A percentile compares a stretch with the other conserved stretches of the same genome.
phyloP scores from a whole-genome alignment of 1,140 invertebrate species.

The Drosophila ananassae region DNA sequence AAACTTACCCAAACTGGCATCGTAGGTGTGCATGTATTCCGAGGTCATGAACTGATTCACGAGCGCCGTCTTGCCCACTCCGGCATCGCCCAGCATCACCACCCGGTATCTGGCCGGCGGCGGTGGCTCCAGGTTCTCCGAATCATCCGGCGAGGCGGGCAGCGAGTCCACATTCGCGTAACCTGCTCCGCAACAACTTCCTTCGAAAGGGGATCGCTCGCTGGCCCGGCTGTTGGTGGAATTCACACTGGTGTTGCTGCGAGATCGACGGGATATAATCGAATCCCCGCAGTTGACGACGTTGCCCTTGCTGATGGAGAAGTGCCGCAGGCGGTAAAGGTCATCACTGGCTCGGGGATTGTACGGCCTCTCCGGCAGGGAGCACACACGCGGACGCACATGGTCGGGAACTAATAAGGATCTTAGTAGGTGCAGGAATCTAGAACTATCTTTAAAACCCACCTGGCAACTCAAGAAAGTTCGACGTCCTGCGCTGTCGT shows the following conservation, averaged over 20 bases:
- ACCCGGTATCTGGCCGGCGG: slow-evolving; percentile 87
- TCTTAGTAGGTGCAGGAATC: neutral
- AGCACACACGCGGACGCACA: slow-evolving; percentile 92
- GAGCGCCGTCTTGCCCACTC: slow-evolving; percentile 94
- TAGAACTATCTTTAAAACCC: neutral
- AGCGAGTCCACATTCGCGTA: slow-evolving; percentile 89
- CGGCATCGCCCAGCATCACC: slow-evolving; percentile 92
- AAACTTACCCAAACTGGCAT: slow-evolving; percentile 91
- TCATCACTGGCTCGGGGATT: slow-evolving; percentile 92
- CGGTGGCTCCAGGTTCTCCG: slow-evolving; percentile 84
- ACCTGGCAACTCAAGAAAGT: slow-evolving; percentile 95
- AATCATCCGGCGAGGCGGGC: slow-evolving; percentile 86
- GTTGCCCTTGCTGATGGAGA: slow-evolving; percentile 93
- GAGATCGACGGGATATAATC: slow-evolving; percentile 91
- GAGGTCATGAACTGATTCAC: slow-evolving; percentile 97
- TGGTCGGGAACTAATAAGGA: slow-evolving; percentile 89
- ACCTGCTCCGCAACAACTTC: slow-evolving; percentile 92
- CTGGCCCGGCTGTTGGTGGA: slow-evolving; percentile 91
- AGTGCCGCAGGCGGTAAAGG: slow-evolving; percentile 93
- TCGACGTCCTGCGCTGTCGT: slow-evolving; percentile 91
- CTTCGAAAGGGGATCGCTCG: slow-evolving; percentile 92
- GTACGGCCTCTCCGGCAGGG: slow-evolving; percentile 92
- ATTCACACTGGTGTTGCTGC: slow-evolving; percentile 93
- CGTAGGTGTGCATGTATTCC: slow-evolving; percentile 96
- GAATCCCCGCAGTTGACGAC: slow-evolving; percentile 96